Conservation (phyloP, 1,140 invertebrate genomes). For the Hypsibius dujardini region DNA sequence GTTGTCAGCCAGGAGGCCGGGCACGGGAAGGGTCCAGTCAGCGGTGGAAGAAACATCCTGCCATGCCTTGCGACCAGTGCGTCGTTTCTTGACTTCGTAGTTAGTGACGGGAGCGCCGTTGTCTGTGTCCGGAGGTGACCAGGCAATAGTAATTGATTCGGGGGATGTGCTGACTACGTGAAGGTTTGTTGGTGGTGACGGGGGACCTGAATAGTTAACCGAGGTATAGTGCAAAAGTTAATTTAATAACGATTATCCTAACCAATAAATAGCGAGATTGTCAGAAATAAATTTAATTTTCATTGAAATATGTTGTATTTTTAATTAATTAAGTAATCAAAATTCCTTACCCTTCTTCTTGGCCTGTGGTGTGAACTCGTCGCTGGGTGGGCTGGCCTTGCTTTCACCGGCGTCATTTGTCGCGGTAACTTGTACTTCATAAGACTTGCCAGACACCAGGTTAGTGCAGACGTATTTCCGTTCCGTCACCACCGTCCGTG, state of each 20-base stretch:
- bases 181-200: slow-evolving; percentile 8
- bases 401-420: slow-evolving; percentile 10
- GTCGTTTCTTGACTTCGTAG: slow-evolving; percentile 63
- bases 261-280: no score
- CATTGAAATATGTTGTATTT: no score
- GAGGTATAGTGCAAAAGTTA: no score
- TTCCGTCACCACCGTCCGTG: neutral
- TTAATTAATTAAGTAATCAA: no score
- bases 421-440: slow-evolving; percentile 7
- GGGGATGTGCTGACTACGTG: neutral
- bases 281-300: no score
- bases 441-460: neutral
- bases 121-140: slow-evolving; percentile 60
- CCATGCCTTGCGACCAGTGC: slow-evolving; percentile 53
- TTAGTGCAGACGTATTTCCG: neutral
- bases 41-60: slow-evolving; percentile 35
- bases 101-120: slow-evolving; percentile 65
- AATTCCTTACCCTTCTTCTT: neutral
- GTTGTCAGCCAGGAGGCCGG: slow-evolving; percentile 75
- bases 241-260: no score
- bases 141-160: slow-evolving; percentile 49
- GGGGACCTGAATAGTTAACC: neutral
- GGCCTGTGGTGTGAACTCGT: neutral
- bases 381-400: slow-evolving; percentile 11
- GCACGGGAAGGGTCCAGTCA: slow-evolving; percentile 11